Evolutionary conservation across 2,797 vertebrate species (phyloP), one percentile per base, ranked within the genome.

Genomic region (Parambassis ranga): DNA sequence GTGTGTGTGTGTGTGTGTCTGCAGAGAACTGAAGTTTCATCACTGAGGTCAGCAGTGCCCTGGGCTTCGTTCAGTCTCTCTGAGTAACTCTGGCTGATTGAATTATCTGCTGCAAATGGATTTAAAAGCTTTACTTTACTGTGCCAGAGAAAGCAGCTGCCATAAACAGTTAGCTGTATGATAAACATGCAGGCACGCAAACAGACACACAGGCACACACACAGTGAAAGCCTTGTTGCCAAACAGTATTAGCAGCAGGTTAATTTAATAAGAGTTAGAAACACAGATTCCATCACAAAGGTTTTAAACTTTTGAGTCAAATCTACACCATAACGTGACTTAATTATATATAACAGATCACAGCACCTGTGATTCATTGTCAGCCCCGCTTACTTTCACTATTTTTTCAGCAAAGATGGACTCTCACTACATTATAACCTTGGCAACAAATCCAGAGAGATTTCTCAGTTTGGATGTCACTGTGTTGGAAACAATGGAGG

Each of bases 51-150:
- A 86, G 47, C 65, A 50, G 19, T 0, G 75, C 81, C 70, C 11
- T 0, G 2, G 65, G 84, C 74, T 67, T 39, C 63, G 62, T 58
- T 75, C 72, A 56, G 59, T 73, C 70, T 60, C 71, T 79, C 70
- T 56, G 62, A 43, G 38, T 71, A 50, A 75, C 67, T 71, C 57
- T 15, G 64, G 50, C 50, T 86, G 69, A 87, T 84, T 75, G 63
- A 62, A 84, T 90, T 89, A 89, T 70, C 72, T 53, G 52, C 61
- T 66, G 72, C 53, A 79, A 87, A 87, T 60, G 44, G 65, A 81
- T 85, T 86, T 82, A 67, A 87, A 85, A 84, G 80, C 68, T 82
- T 82, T 65, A 78, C 71, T 80, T 87, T 84, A 88, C 80, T 75
- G 79, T 27, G 38, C 60, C 76, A 77, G 75, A 82, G 77, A 81